phyloP scores from a whole-genome alignment of 2,113 vertebrate species.

The Puma concolor region DNA sequence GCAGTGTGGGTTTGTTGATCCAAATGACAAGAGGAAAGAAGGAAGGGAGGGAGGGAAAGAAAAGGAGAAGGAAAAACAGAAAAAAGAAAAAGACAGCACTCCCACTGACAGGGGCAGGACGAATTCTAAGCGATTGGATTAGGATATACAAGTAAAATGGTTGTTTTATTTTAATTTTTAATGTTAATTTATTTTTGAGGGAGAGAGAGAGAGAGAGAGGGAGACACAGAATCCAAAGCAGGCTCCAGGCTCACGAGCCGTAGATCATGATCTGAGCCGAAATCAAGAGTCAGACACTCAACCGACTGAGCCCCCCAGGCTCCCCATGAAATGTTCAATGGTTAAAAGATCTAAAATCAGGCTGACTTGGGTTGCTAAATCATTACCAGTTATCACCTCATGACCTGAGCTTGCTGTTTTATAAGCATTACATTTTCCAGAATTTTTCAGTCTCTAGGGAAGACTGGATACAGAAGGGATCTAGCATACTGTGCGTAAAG shows the following conservation, averaged over 20 bases:
- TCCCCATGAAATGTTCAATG: no score
- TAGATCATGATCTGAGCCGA: no score
- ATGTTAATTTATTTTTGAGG: no score
- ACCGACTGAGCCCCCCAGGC: no score
- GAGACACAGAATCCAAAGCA: no score
- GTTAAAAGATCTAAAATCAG: neutral
- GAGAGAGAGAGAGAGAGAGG: no score
- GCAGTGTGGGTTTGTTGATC: neutral
- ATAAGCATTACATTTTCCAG: neutral
- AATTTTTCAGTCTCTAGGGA: neutral
- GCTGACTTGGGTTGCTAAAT: neutral
- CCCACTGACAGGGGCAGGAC: neutral
- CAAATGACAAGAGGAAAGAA: no score
- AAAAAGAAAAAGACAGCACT: no score
- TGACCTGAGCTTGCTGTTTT: neutral
- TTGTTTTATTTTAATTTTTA: no score
- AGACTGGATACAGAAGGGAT: rapidly evolving
- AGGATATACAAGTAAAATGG: neutral
- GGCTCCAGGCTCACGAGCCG: no score
- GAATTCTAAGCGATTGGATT: rapidly evolving
- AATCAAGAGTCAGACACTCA: no score
- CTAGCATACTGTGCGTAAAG: rapidly evolving
- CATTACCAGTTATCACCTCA: neutral
- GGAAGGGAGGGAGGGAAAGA: neutral
- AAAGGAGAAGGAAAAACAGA: neutral